A percentile compares a stretch with the other conserved stretches of the same genome.
These are phyloP conservation scores for Athene cunicularia DNA, from an alignment of 2,113 vertebrate genomes.

Conservation along the genomic window DNA sequence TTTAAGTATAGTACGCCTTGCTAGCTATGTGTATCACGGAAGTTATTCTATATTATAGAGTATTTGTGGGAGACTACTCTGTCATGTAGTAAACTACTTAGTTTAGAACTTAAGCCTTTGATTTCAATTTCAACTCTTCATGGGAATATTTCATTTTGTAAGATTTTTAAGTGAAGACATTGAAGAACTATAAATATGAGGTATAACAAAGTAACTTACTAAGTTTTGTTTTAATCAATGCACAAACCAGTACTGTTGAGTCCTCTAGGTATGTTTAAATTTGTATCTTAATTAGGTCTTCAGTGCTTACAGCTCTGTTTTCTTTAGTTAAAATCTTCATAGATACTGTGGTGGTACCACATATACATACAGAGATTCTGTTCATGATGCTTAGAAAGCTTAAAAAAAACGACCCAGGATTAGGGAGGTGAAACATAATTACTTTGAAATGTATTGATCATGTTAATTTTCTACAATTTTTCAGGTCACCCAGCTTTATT, in stretches of 20 bases:
- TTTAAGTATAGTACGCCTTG: neutral
- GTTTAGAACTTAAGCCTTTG: neutral
- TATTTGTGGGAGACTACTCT: neutral
- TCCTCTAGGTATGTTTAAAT: neutral
- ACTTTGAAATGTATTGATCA: neutral
- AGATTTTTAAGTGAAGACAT: neutral
- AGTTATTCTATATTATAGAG: neutral
- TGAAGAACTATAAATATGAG: neutral
- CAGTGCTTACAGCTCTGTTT: neutral
- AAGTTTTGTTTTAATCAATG: neutral
- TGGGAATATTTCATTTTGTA: neutral
- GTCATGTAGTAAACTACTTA: neutral
- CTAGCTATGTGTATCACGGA: neutral
- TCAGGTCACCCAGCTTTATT: conserved; percentile 93
- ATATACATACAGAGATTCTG: neutral
- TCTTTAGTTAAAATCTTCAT: neutral
- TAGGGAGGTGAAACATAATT: neutral
- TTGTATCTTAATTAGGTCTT: neutral
- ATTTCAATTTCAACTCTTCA: neutral
- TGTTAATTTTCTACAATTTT: conserved; percentile 2
- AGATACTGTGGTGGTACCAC: neutral
- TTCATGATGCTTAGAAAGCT: neutral
- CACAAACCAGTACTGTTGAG: neutral
- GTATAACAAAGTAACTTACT: neutral
- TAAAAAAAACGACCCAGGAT: neutral